Percentiles rank a stretch among this genome's conserved stretches.
These are phyloP conservation scores for Pissodes strobi DNA, from an alignment of 1,140 invertebrate species.

Conservation along the genomic window DNA sequence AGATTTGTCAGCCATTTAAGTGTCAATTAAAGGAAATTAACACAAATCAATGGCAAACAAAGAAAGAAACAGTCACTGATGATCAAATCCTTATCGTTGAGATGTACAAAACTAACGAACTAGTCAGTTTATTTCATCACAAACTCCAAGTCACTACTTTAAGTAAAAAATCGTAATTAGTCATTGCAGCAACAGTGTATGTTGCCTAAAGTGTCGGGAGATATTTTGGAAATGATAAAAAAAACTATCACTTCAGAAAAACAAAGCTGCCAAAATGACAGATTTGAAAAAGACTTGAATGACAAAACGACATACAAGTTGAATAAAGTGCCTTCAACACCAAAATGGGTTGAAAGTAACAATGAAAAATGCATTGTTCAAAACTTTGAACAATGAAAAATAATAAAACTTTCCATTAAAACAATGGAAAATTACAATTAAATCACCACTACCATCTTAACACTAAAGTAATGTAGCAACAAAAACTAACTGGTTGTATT, in stretches of 20 bases:
- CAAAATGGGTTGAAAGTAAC: conserved; percentile 3
- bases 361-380: conserved; percentile 9
- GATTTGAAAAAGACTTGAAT: background rate
- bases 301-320: background rate
- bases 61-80: no score
- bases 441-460: conserved; percentile 2
- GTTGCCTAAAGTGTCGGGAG: no score
- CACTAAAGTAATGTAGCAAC: conserved; percentile 7
- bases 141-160: no score
- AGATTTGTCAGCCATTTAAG: no score
- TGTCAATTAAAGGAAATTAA: no score
- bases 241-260: background rate
- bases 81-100: no score
- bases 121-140: no score
- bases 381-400: conserved; percentile 19
- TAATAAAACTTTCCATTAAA: background rate
- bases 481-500: conserved; percentile 17
- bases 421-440: conserved; percentile 13
- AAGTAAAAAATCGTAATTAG: no score
- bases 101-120: no score
- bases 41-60: no score
- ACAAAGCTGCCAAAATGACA: conserved; percentile 2
- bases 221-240: no score
- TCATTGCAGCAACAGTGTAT: no score
- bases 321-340: conserved; percentile 4